Conservation (phyloP, 64 coral and sea anemone species). For the Montipora sp. region DNA sequence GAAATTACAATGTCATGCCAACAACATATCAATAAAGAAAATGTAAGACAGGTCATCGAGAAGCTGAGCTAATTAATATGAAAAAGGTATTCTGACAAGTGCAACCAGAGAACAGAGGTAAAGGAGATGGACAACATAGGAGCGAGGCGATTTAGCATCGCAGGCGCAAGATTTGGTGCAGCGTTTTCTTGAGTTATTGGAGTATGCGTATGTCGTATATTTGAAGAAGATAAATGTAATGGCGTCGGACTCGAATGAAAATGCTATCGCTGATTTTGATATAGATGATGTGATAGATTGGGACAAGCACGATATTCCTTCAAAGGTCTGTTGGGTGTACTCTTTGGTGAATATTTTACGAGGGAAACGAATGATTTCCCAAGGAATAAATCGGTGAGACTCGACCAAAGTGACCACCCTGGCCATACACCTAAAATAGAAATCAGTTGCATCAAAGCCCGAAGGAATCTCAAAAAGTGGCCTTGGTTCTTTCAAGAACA, state of each 20-base stretch:
- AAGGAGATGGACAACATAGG: background rate
- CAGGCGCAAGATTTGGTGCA: constrained; percentile 64
- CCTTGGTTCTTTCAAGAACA: background rate
- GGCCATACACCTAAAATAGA: background rate
- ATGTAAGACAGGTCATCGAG: too few species aligned
- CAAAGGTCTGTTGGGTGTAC: constrained; percentile 98
- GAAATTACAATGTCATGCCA: too few species aligned
- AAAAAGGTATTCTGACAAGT: too few species aligned
- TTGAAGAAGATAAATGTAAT: constrained; percentile 70
- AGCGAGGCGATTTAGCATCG: constrained; percentile 77
- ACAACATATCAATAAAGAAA: too few species aligned
- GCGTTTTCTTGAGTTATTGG: constrained; percentile 40
- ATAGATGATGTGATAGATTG: constrained; percentile 99
- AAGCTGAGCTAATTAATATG: too few species aligned
- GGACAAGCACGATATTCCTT: constrained; percentile 98
- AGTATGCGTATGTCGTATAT: constrained; percentile 63
- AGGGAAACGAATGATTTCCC: constrained; percentile 72
- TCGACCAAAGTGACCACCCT: constrained; percentile 60
- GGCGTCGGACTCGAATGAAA: constrained; percentile 81
- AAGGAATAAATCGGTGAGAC: constrained; percentile 69
- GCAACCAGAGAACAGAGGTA: too few species aligned
- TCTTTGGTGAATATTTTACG: constrained; percentile 64
- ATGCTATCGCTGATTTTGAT: constrained; percentile 97
- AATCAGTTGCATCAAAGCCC: background rate
- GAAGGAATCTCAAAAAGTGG: constrained; percentile 10